Conservation (phyloP, 92 coral and sea anemone genomes). For the Phymanthus crucifer region DNA sequence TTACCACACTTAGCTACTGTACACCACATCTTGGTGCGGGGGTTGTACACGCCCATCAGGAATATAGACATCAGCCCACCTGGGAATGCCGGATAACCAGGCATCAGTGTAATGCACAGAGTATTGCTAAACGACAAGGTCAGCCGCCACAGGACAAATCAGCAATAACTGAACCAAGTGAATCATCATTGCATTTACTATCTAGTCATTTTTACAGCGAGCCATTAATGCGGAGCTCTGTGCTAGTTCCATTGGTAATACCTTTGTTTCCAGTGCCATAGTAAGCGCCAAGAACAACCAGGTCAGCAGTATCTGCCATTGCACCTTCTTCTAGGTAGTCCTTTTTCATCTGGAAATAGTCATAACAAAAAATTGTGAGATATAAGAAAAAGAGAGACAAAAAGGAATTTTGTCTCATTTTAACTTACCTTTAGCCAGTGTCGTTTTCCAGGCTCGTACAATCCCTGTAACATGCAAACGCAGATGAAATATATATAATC, state of each 20-base stretch:
- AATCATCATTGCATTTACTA: too few relatives aligned
- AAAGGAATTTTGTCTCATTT: neutral
- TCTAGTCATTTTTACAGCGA: too few relatives aligned
- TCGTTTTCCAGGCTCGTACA: conserved; percentile 96
- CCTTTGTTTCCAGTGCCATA: conserved; percentile 99
- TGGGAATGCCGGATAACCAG: conserved; percentile 13
- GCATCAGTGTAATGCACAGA: too few relatives aligned
- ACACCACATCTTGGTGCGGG: conserved; percentile 78
- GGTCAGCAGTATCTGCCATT: conserved; percentile 99
- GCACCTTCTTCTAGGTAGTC: conserved; percentile 97
- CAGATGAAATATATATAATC: too few relatives aligned
- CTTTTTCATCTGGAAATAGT: conserved; percentile 80
- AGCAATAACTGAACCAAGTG: too few relatives aligned
- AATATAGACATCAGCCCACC: conserved; percentile 98
- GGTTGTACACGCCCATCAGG: conserved; percentile 93
- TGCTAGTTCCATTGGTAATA: neutral
- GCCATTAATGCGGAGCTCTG: too few relatives aligned
- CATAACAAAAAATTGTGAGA: neutral
- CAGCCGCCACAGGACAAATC: too few relatives aligned
- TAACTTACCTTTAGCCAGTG: conserved; percentile 92
- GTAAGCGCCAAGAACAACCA: conserved; percentile 97
- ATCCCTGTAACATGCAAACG: conserved; percentile 54
- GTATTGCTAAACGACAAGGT: too few relatives aligned
- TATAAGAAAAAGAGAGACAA: too few relatives aligned
- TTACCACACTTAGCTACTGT: conserved; percentile 97